phyloP scores from a whole-genome alignment of 2,888 invertebrate genomes.

The Pasiphila rectangulata region DNA sequence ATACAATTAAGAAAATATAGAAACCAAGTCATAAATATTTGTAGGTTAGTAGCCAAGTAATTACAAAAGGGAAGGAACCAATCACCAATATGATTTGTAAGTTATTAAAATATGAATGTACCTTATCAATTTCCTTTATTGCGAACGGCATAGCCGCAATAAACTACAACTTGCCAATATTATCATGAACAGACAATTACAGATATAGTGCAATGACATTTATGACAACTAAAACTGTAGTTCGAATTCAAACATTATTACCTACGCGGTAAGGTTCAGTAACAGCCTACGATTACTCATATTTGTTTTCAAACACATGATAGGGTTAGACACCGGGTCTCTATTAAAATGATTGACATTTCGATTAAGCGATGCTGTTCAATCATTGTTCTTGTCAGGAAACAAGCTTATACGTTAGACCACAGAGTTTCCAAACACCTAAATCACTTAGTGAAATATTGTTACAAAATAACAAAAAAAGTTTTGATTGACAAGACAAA shows the following conservation, averaged over 20 bases:
- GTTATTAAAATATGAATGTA: background rate
- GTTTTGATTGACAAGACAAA: conserved; percentile 31
- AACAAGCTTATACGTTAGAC: conserved; percentile 11
- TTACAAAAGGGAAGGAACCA: background rate
- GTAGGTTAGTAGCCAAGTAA: too few species aligned
- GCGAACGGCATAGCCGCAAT: conserved; percentile 24
- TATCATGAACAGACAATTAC: conserved; percentile 28
- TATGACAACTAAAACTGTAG: conserved; percentile 6
- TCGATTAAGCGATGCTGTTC: conserved; percentile 7
- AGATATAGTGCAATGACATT: conserved; percentile 33
- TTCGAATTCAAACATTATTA: conserved; percentile 18
- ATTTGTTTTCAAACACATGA: conserved; percentile 13
- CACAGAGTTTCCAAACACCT: conserved; percentile 13
- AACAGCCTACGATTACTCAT: conserved; percentile 25
- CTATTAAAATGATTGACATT: conserved; percentile 23
- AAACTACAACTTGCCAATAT: conserved; percentile 22
- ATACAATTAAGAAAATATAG: too few species aligned
- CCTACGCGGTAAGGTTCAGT: conserved; percentile 7
- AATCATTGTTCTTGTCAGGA: conserved; percentile 10
- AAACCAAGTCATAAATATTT: too few species aligned
- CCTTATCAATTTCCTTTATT: conserved; percentile 19
- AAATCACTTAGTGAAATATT: conserved; percentile 8
- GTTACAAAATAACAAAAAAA: conserved; percentile 13
- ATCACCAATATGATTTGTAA: conserved; percentile 9
- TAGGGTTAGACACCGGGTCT: conserved; percentile 11